phyloP scores from a whole-genome alignment of 2,888 invertebrate genomes.

The Hedya salicella region DNA sequence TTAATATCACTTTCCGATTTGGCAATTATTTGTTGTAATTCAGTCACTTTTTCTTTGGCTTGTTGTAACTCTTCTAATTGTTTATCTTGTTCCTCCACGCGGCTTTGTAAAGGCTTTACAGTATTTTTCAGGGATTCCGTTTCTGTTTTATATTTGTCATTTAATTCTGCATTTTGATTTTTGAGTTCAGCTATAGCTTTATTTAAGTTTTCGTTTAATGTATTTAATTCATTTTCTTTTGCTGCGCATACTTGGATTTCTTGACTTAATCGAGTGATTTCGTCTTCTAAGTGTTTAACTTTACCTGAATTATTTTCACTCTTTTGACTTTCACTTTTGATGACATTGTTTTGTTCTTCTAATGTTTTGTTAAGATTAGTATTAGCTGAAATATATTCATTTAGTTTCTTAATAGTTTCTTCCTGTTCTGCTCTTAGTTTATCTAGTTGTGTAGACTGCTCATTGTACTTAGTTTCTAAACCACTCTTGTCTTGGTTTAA shows the following conservation, averaged over 20 bases:
- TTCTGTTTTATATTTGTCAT: conserved; percentile 67
- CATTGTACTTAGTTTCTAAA: conserved; percentile 65
- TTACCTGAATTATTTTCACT: conserved; percentile 62
- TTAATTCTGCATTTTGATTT: conserved; percentile 68
- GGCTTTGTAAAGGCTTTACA: conserved; percentile 65
- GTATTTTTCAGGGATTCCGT: conserved; percentile 70
- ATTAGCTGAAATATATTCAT: conserved; percentile 58
- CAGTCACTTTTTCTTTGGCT: conserved; percentile 70
- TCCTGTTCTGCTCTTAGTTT: conserved; percentile 64
- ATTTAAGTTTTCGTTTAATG: conserved; percentile 32
- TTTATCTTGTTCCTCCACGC: conserved; percentile 67
- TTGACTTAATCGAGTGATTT: conserved; percentile 51
- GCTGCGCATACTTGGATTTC: conserved; percentile 26
- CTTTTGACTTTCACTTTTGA: conserved; percentile 67
- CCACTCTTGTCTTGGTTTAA: conserved; percentile 68
- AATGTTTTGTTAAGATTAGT: conserved; percentile 61
- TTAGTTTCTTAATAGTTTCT: conserved; percentile 59
- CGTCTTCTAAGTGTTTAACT: conserved; percentile 62
- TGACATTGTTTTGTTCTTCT: conserved; percentile 66
- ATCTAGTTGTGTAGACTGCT: conserved; percentile 59
- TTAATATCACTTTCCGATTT: conserved; percentile 80
- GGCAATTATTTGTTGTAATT: conserved; percentile 70
- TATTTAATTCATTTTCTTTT: conserved; percentile 35
- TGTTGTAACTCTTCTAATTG: conserved; percentile 66
- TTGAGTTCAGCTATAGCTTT: conserved; percentile 53